A percentile compares a stretch with the other conserved stretches of the same genome.
phyloP scores from a whole-genome alignment of 2,888 invertebrate species.

The Drosophila kuntzei region DNA sequence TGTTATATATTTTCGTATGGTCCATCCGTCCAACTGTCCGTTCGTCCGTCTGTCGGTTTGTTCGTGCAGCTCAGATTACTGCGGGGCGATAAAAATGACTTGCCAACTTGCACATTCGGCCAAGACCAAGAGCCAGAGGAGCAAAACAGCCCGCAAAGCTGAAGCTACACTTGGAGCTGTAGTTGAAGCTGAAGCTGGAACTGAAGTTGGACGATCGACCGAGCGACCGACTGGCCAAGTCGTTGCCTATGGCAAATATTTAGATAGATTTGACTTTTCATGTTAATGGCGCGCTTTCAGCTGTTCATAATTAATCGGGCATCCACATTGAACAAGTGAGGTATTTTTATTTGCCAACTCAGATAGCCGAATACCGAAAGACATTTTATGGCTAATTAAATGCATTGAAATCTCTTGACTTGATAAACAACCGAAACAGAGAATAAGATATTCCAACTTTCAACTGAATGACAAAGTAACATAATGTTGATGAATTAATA shows the following conservation, averaged over 20 bases:
- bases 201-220: conserved; percentile 22
- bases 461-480: conserved; percentile 1
- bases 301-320: conserved; percentile 80
- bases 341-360: conserved; percentile 71
- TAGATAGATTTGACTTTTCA: conserved; percentile 81
- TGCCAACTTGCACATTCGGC: conserved; percentile 80
- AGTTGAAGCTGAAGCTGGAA: conserved; percentile 8
- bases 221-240: conserved; percentile 42
- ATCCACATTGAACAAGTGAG: conserved; percentile 73
- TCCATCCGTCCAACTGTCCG: conserved; percentile 46
- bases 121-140: conserved; percentile 47
- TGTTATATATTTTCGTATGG: conserved; percentile 69
- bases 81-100: conserved; percentile 78
- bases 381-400: conserved; percentile 76
- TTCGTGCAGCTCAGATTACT: conserved; percentile 81
- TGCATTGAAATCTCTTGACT: conserved; percentile 62
- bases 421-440: conserved; percentile 26
- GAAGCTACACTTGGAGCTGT: conserved; percentile 20
- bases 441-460: conserved; percentile 27
- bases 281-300: conserved; percentile 81
- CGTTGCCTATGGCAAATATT: conserved; percentile 74
- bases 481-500: conserved; percentile 23
- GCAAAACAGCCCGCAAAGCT: conserved; percentile 10
- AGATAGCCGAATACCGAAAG: conserved; percentile 64
- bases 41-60: conserved; percentile 62